phyloP scores from a whole-genome alignment of 2,797 vertebrate genomes.

The Thalassophryne amazonica region DNA sequence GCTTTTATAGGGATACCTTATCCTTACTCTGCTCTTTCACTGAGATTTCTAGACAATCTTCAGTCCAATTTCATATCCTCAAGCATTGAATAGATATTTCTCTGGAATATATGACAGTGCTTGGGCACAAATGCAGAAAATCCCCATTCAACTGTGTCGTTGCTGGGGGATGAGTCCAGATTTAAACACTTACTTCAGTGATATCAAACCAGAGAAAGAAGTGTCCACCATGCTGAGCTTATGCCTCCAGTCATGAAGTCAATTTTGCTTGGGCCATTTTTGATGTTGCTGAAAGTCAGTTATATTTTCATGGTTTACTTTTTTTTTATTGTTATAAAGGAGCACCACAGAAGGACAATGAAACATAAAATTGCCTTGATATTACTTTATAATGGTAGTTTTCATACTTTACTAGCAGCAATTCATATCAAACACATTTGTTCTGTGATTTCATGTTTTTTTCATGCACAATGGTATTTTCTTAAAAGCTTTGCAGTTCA shows the following conservation, averaged over 20 bases:
- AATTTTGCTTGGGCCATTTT: neutral
- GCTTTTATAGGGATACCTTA: neutral
- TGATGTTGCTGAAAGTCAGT: neutral
- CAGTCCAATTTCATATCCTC: conserved; percentile 33
- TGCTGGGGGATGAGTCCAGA: conserved; percentile 38
- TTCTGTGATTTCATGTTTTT: conserved; percentile 11
- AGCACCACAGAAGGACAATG: neutral
- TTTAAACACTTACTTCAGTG: conserved; percentile 30
- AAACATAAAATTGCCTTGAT: neutral
- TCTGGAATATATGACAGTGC: conserved; percentile 39
- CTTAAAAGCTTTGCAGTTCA: neutral
- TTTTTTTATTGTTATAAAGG: too few relatives aligned
- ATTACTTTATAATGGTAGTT: neutral
- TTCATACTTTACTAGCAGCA: neutral
- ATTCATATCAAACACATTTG: conserved; percentile 3
- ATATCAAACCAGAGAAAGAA: conserved; percentile 24
- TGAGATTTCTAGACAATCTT: conserved; percentile 15
- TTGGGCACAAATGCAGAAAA: conserved; percentile 17
- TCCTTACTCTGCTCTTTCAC: conserved; percentile 16
- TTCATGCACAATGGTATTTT: conserved; percentile 1
- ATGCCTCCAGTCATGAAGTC: neutral
- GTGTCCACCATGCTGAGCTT: neutral
- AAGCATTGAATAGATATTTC: conserved; percentile 31
- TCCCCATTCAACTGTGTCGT: conserved; percentile 33
- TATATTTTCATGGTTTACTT: neutral